Evolutionary conservation across 2,888 invertebrate genomes (phyloP).

Genomic region (Drosophila heteroneura): DNA sequence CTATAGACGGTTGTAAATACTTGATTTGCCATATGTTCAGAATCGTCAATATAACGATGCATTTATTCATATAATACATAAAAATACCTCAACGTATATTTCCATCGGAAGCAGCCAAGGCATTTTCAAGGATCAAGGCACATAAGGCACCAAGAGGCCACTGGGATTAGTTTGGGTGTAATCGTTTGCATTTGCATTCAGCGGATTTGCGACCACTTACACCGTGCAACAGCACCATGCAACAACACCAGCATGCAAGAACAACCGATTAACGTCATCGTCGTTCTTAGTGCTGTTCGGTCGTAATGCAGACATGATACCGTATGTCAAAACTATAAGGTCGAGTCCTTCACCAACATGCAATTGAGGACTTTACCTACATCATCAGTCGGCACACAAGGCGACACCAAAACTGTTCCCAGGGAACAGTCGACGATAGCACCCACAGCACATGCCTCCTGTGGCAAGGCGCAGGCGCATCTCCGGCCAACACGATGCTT

Average conservation of each 20-base stretch:
- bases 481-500: neutral
- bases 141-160: neutral
- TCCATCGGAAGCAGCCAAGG: neutral
- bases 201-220: conserved; percentile 26
- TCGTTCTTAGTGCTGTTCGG: conserved; percentile 11
- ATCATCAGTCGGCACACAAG: conserved; percentile 56
- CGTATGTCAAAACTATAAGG: conserved; percentile 74
- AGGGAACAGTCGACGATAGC: conserved; percentile 23
- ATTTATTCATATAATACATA: neutral
- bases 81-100: neutral
- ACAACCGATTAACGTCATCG: conserved; percentile 69
- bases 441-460: conserved; percentile 23
- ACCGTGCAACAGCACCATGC: conserved; percentile 9
- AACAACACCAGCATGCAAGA: neutral
- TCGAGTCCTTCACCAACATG: conserved; percentile 74
- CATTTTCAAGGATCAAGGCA: neutral
- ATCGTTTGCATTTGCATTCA: conserved; percentile 27
- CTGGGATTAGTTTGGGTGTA: conserved; percentile 7
- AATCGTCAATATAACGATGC: neutral
- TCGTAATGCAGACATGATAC: conserved; percentile 52
- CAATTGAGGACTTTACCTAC: conserved; percentile 76
- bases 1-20: neutral
- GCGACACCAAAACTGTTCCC: conserved; percentile 39
- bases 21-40: neutral
- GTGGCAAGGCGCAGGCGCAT: conserved; percentile 49